Base-by-base conservation (phyloP, 2,888 invertebrate species). In the Hypercompe scribonia region DNA sequence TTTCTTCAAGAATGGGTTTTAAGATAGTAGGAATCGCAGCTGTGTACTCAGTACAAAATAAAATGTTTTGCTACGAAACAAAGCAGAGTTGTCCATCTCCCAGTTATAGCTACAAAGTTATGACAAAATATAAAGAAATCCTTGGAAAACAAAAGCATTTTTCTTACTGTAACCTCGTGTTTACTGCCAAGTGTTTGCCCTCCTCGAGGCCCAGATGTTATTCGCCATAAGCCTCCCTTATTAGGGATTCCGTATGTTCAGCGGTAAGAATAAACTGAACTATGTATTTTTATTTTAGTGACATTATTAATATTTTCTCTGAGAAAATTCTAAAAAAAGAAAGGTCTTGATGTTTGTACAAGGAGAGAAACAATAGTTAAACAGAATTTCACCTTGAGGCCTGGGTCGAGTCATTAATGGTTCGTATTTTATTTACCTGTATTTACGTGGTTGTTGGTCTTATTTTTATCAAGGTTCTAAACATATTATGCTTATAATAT, bases 151-250 rank as follows among this genome's bases (percentile, higher is more conserved):
- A 94, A 94, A 93, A 94, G 91, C 92, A 94, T 93, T 93, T 94
- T 94, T 93, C 94, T 94, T 92, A 88, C 89, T 89, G 87, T 90
- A 89, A 90, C 91, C 90, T 88, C 89, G 90, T 95, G 93, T 94
- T 94, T 94, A 92, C 94, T 88, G 87, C 84, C 90, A 91, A 93
- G 90, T 95, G 94, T 95, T 95, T 95, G 93, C 92, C 91, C 89
- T 90, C 91, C 87, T 85, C 91, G 92, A 89, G 90, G 82, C 95
- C 90, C 95, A 95, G 95, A 94, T 95, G 95, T 94, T 94, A 93
- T 94, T 91, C 93, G 92, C 90, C 88, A 90, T 95, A 95, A 95
- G 93, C 94, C 91, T 89, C 90, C 91, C 94, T 94, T 95, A 95
- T 95, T 95, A 95, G 90, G 92, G 92, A 94, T 94, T 93, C 93